phyloP scores from a whole-genome alignment of 2,113 vertebrate species.

The Rhinopomastus cyanomelas region DNA sequence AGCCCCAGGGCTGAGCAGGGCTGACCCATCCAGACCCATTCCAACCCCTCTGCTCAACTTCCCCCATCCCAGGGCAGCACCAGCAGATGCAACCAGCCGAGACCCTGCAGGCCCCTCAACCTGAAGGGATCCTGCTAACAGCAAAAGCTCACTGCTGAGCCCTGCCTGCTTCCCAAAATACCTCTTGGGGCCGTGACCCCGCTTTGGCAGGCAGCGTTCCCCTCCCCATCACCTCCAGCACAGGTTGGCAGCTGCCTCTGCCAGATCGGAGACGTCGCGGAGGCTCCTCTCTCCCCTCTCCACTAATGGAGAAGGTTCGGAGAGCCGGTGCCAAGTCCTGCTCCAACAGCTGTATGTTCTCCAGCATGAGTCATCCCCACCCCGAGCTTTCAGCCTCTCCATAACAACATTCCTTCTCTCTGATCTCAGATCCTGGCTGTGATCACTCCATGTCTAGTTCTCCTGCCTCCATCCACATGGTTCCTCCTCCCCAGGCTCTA shows the following conservation, averaged over 20 bases:
- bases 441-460: not conserved
- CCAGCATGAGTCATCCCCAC: conserved; percentile 52
- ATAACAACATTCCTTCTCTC: conserved; percentile 67
- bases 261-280: fast-evolving
- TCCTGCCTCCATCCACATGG: conserved; percentile 15
- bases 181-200: fast-evolving
- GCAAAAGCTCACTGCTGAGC: not conserved
- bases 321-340: not conserved
- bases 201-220: not conserved
- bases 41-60: not conserved
- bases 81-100: not conserved
- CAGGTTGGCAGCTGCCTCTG: not conserved
- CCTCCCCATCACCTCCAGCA: not conserved
- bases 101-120: not conserved
- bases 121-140: not conserved
- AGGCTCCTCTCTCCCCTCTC: not conserved
- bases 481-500: not conserved
- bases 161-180: not conserved
- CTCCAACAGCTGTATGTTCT: conserved; percentile 54
- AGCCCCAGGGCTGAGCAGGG: not conserved
- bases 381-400: conserved; percentile 44
- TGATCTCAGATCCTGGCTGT: conserved; percentile 63
- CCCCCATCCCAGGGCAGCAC: not conserved
- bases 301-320: not conserved
- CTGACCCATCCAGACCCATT: not conserved